Evolutionary conservation across 2,113 vertebrate species (phyloP).

Genomic region (Vulpes lagopus): DNA sequence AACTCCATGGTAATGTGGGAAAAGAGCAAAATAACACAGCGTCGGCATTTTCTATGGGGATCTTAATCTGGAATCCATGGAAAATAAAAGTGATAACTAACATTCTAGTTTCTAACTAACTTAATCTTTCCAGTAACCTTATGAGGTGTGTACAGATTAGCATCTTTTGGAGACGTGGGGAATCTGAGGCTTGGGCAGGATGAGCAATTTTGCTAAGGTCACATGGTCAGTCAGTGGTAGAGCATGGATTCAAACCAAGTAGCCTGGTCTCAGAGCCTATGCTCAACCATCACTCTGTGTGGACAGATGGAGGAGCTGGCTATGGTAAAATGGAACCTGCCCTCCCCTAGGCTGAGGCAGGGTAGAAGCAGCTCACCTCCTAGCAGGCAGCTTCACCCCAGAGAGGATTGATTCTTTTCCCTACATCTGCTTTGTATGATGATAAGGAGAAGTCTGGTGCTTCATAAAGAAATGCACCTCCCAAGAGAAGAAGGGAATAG

Average conservation of each 20-base stretch:
- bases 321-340: background rate
- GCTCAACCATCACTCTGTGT: accelerated
- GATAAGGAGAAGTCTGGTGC: background rate
- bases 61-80: background rate
- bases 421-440: background rate
- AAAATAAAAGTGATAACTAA: background rate
- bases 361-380: background rate
- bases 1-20: background rate
- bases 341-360: background rate
- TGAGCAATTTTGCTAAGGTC: background rate
- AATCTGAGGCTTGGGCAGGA: background rate
- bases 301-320: background rate
- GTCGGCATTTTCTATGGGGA: background rate
- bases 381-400: background rate
- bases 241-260: background rate
- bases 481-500: background rate
- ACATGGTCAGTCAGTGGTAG: background rate
- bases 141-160: background rate
- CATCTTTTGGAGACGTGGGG: background rate
- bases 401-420: background rate
- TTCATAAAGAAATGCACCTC: background rate
- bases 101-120: background rate
- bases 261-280: background rate
- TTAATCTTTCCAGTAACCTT: background rate
- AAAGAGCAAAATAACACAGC: background rate